phyloP scores from a whole-genome alignment of 1,140 invertebrate species.

The Cecropterus lyciades region DNA sequence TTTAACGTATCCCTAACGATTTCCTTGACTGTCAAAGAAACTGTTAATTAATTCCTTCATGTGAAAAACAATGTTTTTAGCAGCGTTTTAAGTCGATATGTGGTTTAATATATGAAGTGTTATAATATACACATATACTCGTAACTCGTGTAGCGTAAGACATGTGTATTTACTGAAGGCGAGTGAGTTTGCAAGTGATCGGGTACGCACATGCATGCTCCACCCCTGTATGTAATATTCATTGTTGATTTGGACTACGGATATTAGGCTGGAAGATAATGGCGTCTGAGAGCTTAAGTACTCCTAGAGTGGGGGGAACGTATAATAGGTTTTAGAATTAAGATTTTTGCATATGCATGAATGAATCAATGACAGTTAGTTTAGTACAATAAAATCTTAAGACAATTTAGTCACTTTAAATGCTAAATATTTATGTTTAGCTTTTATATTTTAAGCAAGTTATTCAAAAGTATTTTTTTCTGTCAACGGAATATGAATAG shows the following conservation, averaged over 20 bases:
- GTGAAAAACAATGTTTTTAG: too few relatives aligned
- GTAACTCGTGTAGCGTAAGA: neutral
- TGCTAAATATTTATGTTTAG: too few relatives aligned
- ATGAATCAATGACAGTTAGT: neutral
- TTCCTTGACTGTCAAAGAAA: too few relatives aligned
- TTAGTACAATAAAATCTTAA: too few relatives aligned
- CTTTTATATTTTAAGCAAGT: too few relatives aligned
- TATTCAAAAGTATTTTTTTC: too few relatives aligned
- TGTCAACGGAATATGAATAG: too few relatives aligned
- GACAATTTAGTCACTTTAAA: too few relatives aligned
- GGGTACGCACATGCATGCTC: conserved; percentile 28
- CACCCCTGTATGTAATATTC: conserved; percentile 50
- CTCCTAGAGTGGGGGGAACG: neutral
- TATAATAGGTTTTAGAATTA: neutral
- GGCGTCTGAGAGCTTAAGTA: neutral
- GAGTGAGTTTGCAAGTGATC: conserved; percentile 63
- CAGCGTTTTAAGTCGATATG: too few relatives aligned
- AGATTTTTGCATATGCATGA: neutral
- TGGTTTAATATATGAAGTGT: neutral
- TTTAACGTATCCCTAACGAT: too few relatives aligned
- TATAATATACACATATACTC: neutral
- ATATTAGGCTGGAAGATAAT: conserved; percentile 28
- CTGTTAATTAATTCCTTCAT: too few relatives aligned
- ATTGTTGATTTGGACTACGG: conserved; percentile 44
- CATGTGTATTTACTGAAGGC: conserved; percentile 39